Conservation (phyloP, 53 echinoderm and acorn worm species). For the Luidia sarsii region DNA sequence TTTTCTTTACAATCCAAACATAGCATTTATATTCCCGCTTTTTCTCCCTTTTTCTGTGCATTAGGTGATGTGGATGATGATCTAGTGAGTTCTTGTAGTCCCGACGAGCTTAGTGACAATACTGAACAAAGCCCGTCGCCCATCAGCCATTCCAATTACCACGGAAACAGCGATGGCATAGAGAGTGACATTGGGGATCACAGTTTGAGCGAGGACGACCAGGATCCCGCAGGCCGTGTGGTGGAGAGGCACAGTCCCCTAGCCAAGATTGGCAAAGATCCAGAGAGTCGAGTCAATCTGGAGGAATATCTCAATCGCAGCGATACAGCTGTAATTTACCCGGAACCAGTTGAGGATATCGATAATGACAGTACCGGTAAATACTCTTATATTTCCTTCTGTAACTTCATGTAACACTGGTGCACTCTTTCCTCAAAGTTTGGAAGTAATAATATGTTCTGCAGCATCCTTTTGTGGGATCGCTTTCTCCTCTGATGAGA, state of each 20-base stretch:
- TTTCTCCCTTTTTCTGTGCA: not conserved
- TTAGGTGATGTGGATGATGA: slow-evolving; percentile 53
- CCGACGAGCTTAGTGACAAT: slow-evolving; percentile 61
- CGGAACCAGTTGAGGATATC: slow-evolving; percentile 87
- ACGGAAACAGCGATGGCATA: slow-evolving; percentile 78
- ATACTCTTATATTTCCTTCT: too few species aligned
- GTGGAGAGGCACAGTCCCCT: slow-evolving; percentile 55
- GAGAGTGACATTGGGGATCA: slow-evolving; percentile 70
- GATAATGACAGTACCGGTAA: slow-evolving; percentile 61
- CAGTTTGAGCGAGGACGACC: slow-evolving; percentile 72
- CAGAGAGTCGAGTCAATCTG: slow-evolving; percentile 72
- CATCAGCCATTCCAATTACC: slow-evolving; percentile 62
- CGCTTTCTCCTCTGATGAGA: too few species aligned
- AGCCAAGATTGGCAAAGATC: slow-evolving; percentile 63
- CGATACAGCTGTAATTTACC: slow-evolving; percentile 84
- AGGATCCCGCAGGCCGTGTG: slow-evolving; percentile 29
- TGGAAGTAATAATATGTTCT: too few species aligned
- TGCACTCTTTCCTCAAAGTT: too few species aligned
- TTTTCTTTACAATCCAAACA: not conserved
- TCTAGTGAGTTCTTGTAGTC: slow-evolving; percentile 51
- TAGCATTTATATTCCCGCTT: not conserved
- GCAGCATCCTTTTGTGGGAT: too few species aligned
- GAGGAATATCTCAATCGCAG: slow-evolving; percentile 85
- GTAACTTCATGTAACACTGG: too few species aligned
- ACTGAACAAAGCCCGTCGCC: slow-evolving; percentile 59